A percentile compares a stretch with the other conserved stretches of the same genome.
Conservation (phyloP, 2,113 vertebrate genomes). For the Callorhinus ursinus region DNA sequence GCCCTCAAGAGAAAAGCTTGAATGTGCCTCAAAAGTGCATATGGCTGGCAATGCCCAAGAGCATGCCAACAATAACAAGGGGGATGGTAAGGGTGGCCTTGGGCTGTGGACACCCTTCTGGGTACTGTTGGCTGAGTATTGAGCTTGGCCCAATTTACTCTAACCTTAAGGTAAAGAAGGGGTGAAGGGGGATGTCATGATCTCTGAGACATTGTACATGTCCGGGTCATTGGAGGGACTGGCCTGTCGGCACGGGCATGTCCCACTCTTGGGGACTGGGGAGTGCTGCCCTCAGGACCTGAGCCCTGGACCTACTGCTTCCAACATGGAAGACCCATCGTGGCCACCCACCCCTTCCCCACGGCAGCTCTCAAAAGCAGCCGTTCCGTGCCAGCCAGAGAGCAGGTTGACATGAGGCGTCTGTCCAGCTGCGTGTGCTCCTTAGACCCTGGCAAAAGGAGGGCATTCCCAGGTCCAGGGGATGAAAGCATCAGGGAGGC, state of each 20-base stretch:
- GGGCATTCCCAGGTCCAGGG: no score
- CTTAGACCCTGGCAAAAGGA: not conserved
- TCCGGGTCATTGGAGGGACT: not conserved
- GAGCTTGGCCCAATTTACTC: not conserved
- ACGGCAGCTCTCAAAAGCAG: accelerated
- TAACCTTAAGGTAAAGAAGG: not conserved
- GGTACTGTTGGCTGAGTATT: accelerated
- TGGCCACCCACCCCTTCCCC: not conserved
- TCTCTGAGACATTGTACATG: not conserved
- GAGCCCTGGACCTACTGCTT: accelerated
- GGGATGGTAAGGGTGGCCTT: not conserved
- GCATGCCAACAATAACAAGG: no score
- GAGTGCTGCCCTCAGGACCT: no score
- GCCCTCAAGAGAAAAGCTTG: not conserved
- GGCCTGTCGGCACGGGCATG: not conserved
- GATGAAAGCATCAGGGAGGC: not conserved
- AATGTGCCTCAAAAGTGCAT: not conserved
- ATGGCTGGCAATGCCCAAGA: not conserved
- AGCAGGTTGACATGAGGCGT: not conserved
- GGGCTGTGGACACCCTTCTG: not conserved
- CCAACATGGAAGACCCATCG: not conserved
- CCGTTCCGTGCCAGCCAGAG: not conserved
- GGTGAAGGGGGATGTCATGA: not conserved
- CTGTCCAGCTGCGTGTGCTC: no score
- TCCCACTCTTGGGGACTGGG: not conserved